These are phyloP conservation scores for Hoplostethus atlanticus DNA, from an alignment of 2,797 vertebrate species.

Conservation along the genomic window DNA sequence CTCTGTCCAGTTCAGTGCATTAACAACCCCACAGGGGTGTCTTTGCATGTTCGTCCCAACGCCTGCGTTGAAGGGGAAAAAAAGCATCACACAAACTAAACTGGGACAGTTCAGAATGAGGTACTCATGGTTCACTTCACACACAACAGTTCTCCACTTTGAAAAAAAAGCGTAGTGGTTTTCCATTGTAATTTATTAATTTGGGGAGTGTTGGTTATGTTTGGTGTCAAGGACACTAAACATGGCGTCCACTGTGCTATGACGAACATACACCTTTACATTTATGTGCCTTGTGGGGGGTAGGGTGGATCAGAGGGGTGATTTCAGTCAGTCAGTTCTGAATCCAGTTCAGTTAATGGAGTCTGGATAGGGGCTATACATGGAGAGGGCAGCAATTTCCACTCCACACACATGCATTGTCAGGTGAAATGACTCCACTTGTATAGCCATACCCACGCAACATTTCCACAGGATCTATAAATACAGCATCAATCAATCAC, in stretches of 20 bases:
- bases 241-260: constrained; percentile 43
- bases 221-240: constrained; percentile 50
- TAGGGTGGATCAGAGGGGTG: constrained; percentile 34
- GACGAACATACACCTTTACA: constrained; percentile 43
- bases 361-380: constrained; percentile 32
- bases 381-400: constrained; percentile 30
- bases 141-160: constrained; percentile 74
- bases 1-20: constrained; percentile 81
- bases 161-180: constrained; percentile 80
- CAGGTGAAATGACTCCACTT: constrained; percentile 38
- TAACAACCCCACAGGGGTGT: constrained; percentile 81
- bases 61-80: constrained; percentile 80
- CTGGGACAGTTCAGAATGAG: constrained; percentile 82
- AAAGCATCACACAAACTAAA: constrained; percentile 74
- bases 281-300: constrained; percentile 62
- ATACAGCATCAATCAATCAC: constrained; percentile 68
- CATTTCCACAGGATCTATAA: constrained; percentile 69
- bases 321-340: constrained; percentile 50
- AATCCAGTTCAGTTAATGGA: constrained; percentile 48
- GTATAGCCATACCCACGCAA: constrained; percentile 40
- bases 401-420: constrained; percentile 30
- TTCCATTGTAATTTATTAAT: constrained; percentile 75
- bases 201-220: constrained; percentile 33
- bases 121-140: constrained; percentile 84
- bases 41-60: constrained; percentile 82